Conservation (phyloP, 2,797 vertebrate genomes). For the Harpagifer antarcticus region DNA sequence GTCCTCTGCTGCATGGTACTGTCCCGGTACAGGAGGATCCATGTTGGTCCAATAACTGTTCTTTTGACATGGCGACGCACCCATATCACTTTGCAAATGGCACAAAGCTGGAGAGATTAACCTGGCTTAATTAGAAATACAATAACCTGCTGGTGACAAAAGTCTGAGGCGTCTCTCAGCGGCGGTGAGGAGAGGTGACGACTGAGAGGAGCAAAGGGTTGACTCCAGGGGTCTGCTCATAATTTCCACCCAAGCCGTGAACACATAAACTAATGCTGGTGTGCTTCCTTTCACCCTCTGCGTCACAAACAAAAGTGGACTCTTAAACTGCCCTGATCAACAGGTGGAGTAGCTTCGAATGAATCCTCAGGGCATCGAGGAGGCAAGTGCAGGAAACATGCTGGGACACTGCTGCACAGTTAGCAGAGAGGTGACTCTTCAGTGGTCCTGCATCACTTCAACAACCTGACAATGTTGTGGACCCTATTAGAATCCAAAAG, state of each 20-base stretch:
- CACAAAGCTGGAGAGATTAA: slow-evolving; percentile 72
- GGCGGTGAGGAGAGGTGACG: slow-evolving; percentile 60
- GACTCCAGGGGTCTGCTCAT: slow-evolving; percentile 62
- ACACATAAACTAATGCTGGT: slow-evolving; percentile 20
- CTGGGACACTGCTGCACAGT: too few species aligned
- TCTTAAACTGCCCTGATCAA: too few species aligned
- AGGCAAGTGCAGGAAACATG: too few species aligned
- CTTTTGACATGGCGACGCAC: slow-evolving; percentile 41
- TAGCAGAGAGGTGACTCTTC: too few species aligned
- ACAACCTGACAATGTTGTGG: too few species aligned
- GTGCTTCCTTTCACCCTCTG: background rate
- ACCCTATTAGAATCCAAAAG: too few species aligned
- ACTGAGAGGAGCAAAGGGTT: slow-evolving; percentile 62
- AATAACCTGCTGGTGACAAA: slow-evolving; percentile 79
- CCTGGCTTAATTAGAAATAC: slow-evolving; percentile 82
- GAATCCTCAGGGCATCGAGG: too few species aligned
- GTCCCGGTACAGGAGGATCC: background rate
- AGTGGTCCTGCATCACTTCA: too few species aligned
- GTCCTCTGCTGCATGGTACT: background rate
- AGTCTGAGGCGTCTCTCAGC: slow-evolving; percentile 73
- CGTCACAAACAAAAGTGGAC: too few species aligned
- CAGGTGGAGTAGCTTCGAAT: too few species aligned
- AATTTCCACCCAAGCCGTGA: slow-evolving; percentile 18
- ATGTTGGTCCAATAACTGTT: slow-evolving; percentile 45
- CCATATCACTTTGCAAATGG: slow-evolving; percentile 74